Percentiles rank a stretch among this genome's conserved stretches.
These are phyloP conservation scores for Pithys albifrons DNA, from an alignment of 2,113 vertebrate species.

Conservation along the genomic window DNA sequence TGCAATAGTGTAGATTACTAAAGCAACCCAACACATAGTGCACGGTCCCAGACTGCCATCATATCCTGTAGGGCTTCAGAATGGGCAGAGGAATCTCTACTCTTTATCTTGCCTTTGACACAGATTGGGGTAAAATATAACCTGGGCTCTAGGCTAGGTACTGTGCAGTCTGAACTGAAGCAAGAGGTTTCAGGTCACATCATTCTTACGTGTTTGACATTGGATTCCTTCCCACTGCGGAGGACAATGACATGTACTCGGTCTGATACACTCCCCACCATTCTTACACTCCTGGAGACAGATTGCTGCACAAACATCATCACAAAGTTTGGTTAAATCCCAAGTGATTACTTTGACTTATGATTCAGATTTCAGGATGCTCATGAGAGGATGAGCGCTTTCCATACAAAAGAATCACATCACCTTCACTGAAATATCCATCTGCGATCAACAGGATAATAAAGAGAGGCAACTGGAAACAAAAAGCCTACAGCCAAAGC, in stretches of 20 bases:
- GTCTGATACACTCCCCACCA: conserved; percentile 86
- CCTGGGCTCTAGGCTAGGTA: not conserved
- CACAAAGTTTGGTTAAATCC: conserved; percentile 8
- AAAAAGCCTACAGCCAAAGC: not conserved
- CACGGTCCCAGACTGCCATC: too few species aligned
- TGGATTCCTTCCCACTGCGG: conserved; percentile 84
- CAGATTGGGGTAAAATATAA: not conserved
- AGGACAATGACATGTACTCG: conserved; percentile 82
- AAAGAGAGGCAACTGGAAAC: not conserved
- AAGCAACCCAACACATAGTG: not conserved
- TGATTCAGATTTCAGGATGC: not conserved
- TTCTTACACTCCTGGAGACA: conserved; percentile 91
- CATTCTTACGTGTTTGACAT: conserved; percentile 88
- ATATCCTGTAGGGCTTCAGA: not conserved
- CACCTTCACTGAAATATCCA: not conserved
- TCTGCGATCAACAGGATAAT: not conserved
- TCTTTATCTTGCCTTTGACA: not conserved
- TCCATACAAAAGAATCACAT: not conserved
- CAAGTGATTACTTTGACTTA: not conserved
- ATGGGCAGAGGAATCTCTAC: not conserved
- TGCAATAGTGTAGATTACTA: not conserved
- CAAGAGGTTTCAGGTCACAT: not conserved
- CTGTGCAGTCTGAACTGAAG: not conserved
- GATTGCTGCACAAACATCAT: conserved; percentile 73
- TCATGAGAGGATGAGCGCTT: not conserved